Conservation (phyloP, 2,797 vertebrate genomes). For the Oceanodroma leucorhoa region DNA sequence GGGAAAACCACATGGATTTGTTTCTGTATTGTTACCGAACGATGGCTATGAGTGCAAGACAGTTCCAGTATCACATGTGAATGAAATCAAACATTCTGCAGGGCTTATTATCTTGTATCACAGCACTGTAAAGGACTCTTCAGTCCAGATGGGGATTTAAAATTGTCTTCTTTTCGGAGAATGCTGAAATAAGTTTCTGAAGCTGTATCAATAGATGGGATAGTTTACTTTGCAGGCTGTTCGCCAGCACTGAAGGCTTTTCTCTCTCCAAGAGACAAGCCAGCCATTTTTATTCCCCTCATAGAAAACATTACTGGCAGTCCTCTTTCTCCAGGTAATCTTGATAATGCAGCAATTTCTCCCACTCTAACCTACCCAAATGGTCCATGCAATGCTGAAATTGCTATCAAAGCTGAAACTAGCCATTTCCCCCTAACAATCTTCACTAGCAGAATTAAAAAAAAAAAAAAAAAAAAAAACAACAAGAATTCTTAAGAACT, state of each 20-base stretch:
- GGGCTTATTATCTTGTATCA: background rate
- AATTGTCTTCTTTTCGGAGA: background rate
- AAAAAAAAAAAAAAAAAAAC: accelerated
- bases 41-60: background rate
- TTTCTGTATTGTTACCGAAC: background rate
- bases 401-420: background rate
- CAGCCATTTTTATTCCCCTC: background rate
- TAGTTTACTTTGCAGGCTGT: background rate
- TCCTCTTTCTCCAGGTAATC: background rate
- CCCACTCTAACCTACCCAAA: background rate
- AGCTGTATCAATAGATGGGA: background rate
- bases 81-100: background rate
- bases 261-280: background rate
- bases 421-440: background rate
- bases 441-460: background rate
- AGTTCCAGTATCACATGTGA: background rate
- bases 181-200: background rate
- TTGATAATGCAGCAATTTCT: background rate
- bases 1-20: background rate
- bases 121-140: background rate
- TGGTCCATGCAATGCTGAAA: background rate
- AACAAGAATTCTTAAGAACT: background rate
- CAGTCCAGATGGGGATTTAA: background rate
- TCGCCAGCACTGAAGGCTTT: background rate
- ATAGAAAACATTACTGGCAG: background rate